These are phyloP conservation scores for Alauda arvensis DNA, from an alignment of 2,797 vertebrate genomes.

Conservation along the genomic window DNA sequence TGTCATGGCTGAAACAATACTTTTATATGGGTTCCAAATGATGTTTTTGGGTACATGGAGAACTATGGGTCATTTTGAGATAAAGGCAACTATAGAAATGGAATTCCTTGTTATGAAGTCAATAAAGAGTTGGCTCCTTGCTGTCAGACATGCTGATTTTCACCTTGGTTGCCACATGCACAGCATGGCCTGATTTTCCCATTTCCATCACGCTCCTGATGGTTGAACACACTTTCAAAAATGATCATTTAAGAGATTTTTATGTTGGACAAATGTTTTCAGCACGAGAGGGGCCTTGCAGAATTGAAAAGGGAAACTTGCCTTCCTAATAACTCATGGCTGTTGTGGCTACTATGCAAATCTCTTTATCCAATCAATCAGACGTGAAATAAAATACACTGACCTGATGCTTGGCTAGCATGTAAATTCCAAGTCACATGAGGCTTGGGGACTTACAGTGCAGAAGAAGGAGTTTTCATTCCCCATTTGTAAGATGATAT, in stretches of 20 bases:
- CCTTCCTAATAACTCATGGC: slow-evolving; percentile 35
- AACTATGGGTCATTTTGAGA: not conserved
- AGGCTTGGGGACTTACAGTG: slow-evolving; percentile 28
- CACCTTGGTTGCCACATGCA: not conserved
- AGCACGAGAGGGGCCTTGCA: not conserved
- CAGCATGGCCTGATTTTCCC: not conserved
- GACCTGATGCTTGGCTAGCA: slow-evolving; percentile 34
- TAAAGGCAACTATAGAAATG: not conserved
- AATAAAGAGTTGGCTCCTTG: not conserved
- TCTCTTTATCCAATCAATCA: slow-evolving; percentile 68
- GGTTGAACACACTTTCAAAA: not conserved
- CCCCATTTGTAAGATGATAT: slow-evolving; percentile 48
- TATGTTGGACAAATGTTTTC: not conserved
- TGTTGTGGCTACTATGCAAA: slow-evolving; percentile 58
- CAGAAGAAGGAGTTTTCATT: slow-evolving; percentile 49
- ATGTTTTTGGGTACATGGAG: not conserved
- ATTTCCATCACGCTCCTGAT: not conserved
- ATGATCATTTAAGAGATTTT: not conserved
- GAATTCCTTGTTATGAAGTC: not conserved
- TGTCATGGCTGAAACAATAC: rapidly evolving
- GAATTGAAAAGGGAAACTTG: slow-evolving; percentile 43
- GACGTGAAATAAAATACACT: slow-evolving; percentile 56
- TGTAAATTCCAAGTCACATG: slow-evolving; percentile 46
- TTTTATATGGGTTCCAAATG: not conserved
- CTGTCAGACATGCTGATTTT: not conserved